Base-by-base conservation (phyloP, 2,797 vertebrate genomes). In the Malurus splendens region DNA sequence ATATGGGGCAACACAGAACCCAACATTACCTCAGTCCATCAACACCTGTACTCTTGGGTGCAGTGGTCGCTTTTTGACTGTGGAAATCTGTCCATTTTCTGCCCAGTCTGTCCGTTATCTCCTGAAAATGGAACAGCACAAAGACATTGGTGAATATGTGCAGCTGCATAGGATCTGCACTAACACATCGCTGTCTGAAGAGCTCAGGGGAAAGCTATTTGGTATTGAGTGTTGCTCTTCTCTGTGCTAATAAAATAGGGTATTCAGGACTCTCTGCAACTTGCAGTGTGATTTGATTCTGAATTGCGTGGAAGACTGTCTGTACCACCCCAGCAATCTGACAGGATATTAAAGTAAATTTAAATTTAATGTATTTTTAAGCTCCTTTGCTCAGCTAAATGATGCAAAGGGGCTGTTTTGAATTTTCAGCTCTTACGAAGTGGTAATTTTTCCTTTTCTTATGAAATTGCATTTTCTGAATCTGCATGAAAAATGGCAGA, bases 401-500 rank as follows among this genome's bases (percentile, higher is more conserved):
- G 80, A 55, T 89, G 77, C 36, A 83, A 79, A 79, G 50, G 38
- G 50, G 7, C 38, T 92, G 42, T 24, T 91, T 87, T 64, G 92
- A 92, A 87, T 90, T 79, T 76, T 77, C 44, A 57, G 33, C 57
- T 79, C 64, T 67, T 82, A 60, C 0, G 0, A 89, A 70, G 59
- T 47, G 64, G 48, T 65, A 79, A 36, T 92, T 92, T 95, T 88
- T 91, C 50, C 50, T 86, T 84, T 88, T 93, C 73, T 77, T 62
- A 25, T 55, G 66, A 77, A 93, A 93, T 65, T 80, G 59, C 44
- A 71, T 83, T 89, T 90, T 93, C 38, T 87, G 89, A 87, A 90
- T 92, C 73, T 90, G 82, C 87, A 72, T 94, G 89, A 93, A 91
- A 93, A 95, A 90, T 90, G 66, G 33, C 59, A 89, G 70, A 78